These are phyloP conservation scores for Epizoanthus fatuus DNA, from an alignment of 92 coral and sea anemone genomes.

Conservation along the genomic window DNA sequence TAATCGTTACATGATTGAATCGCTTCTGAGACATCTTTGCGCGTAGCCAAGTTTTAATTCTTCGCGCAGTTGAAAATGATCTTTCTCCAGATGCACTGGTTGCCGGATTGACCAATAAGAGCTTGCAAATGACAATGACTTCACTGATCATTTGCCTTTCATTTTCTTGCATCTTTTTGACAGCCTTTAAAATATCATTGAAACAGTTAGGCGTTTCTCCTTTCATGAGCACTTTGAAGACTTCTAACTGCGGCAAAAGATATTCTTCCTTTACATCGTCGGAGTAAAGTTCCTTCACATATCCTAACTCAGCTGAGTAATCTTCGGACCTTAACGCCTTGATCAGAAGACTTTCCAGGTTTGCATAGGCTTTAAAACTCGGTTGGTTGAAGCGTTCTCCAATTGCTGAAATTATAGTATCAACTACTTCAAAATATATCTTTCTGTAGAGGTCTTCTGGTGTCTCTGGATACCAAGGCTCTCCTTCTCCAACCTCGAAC, in stretches of 20 bases:
- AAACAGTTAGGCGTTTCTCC: slow-evolving; percentile 42
- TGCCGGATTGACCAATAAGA: slow-evolving; percentile 70
- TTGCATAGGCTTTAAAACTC: slow-evolving; percentile 53
- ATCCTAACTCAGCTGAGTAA: slow-evolving; percentile 44
- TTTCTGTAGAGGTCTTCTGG: slow-evolving; percentile 62
- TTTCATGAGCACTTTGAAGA: slow-evolving; percentile 59
- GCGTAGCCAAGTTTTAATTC: slow-evolving; percentile 69
- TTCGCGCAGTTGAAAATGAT: slow-evolving; percentile 72
- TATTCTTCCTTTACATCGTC: slow-evolving; percentile 50
- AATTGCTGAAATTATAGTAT: slow-evolving; percentile 49
- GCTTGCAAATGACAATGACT: slow-evolving; percentile 60
- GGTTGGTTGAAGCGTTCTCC: slow-evolving; percentile 57
- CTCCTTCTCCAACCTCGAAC: slow-evolving; percentile 64
- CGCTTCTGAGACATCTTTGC: slow-evolving; percentile 68
- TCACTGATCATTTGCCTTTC: slow-evolving; percentile 57
- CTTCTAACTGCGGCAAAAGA: slow-evolving; percentile 54
- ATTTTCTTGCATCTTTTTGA: slow-evolving; percentile 43
- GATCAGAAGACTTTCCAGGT: slow-evolving; percentile 58
- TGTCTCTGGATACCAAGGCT: slow-evolving; percentile 64
- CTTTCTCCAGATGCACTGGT: slow-evolving; percentile 69
- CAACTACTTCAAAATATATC: slow-evolving; percentile 72
- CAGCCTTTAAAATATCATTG: slow-evolving; percentile 32
- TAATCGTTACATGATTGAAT: slow-evolving; percentile 68
- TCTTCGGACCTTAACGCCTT: slow-evolving; percentile 60
- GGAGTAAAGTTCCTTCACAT: slow-evolving; percentile 54